Evolutionary conservation across 1,140 invertebrate species (phyloP).

Genomic region (Onthophagus taurus): DNA sequence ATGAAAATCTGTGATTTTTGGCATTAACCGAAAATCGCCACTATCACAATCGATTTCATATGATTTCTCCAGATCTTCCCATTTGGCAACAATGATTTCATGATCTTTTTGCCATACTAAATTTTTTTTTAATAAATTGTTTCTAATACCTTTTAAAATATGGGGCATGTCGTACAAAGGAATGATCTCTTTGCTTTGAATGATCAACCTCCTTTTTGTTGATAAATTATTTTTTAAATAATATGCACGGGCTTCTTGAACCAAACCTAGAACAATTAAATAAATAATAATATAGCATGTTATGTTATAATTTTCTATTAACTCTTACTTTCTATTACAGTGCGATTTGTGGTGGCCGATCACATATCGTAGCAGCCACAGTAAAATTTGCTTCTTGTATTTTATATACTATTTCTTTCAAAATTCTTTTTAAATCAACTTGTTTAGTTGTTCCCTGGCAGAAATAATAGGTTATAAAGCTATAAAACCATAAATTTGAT

Average conservation of each 20-base stretch:
- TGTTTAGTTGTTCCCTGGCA: neutral
- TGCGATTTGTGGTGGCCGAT: slow-evolving; percentile 17
- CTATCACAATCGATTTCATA: slow-evolving; percentile 10
- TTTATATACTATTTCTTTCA: slow-evolving; percentile 8
- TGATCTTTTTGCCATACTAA: slow-evolving; percentile 11
- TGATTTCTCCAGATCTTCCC: slow-evolving; percentile 10
- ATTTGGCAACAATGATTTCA: slow-evolving; percentile 15
- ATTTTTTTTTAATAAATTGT: slow-evolving; percentile 17
- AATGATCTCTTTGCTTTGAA: neutral
- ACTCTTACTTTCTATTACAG: slow-evolving; percentile 8
- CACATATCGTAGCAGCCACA: slow-evolving; percentile 16
- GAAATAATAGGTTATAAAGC: slow-evolving; percentile 13
- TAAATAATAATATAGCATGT: neutral
- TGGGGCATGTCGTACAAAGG: slow-evolving; percentile 10
- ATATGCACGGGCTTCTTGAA: neutral
- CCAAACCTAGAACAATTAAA: neutral
- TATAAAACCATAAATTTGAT: slow-evolving; percentile 6
- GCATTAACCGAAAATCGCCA: slow-evolving; percentile 8
- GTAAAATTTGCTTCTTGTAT: slow-evolving; percentile 13
- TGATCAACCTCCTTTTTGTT: neutral
- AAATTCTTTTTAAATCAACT: slow-evolving; percentile 1
- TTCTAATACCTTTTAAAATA: slow-evolving; percentile 11
- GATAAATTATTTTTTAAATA: slow-evolving; percentile 3
- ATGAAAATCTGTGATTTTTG: slow-evolving; percentile 17
- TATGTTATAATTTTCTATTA: neutral